These are phyloP conservation scores for Gambusia affinis DNA, from an alignment of 2,113 vertebrate genomes.

Conservation along the genomic window DNA sequence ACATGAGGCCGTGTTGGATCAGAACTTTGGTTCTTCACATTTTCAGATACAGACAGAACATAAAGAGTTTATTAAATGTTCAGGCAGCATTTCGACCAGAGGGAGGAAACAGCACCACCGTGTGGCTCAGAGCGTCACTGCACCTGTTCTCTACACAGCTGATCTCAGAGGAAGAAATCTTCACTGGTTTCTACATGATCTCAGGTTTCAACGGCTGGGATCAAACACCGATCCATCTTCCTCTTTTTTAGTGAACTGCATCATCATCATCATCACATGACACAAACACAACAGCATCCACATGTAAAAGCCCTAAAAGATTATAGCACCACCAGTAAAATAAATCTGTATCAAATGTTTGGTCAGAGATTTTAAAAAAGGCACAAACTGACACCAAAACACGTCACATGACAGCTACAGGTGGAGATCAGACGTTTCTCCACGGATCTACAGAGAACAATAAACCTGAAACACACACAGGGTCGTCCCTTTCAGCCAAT, in stretches of 20 bases:
- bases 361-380: conserved; percentile 54
- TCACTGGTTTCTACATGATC: conserved; percentile 5
- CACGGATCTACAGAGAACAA: background rate
- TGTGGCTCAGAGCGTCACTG: background rate
- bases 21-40: background rate
- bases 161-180: conserved; percentile 55
- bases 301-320: conserved; percentile 29
- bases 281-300: conserved; percentile 7
- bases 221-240: conserved; percentile 21
- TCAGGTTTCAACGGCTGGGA: background rate
- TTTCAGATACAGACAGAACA: background rate
- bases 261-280: conserved; percentile 12
- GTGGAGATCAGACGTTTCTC: background rate
- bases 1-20: background rate
- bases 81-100: background rate
- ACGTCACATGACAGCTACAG: conserved; percentile 31
- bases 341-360: conserved; percentile 57
- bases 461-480: conserved; percentile 1
- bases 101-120: conserved; percentile 10
- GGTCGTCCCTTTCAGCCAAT: background rate
- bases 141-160: conserved; percentile 26
- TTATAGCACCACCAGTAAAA: conserved; percentile 56
- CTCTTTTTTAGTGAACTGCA: background rate
- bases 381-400: conserved; percentile 40
- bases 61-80: no score